Base-by-base conservation (phyloP, 2,888 invertebrate species). In the Meloe dianella region DNA sequence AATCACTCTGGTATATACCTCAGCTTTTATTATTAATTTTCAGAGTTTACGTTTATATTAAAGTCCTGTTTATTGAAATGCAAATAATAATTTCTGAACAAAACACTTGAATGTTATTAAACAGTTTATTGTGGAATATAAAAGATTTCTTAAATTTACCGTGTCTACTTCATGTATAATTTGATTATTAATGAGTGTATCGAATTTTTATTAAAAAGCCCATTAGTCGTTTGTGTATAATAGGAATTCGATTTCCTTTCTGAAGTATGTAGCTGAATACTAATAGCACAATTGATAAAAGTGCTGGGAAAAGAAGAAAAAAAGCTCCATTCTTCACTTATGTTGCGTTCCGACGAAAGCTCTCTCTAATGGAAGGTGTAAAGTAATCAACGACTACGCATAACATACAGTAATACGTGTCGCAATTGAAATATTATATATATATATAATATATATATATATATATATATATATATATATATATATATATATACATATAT, bases 1-100 rank as follows among this genome's bases (percentile, higher is more conserved):
- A 75, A 75, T 75, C 75, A 74, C 74, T 73, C 71, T 71, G 63
- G 68, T 59, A 14, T n/a, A n/a, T 54, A 51, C 67, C 68, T 73
- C 63, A 66, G 70, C 71, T 67, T 72, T 73, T 72, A 35, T 38
- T 68, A 64, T 63, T 64, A 67, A 67, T 63, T 32, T 60, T 41
- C 8, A 57, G 57, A 47, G 57, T 51, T 51, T 57, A 57, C 66
- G 63, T 60, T 66, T 66, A 66, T 66, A 66, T 66, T 66, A 60
- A 63, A 63, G 30, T 51, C 4, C 47, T 66, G 63, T 66, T 66
- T 66, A 63, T 66, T 63, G 59, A 62, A 51, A 17, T 30, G 56
- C 32, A 57, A 63, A 63, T 51, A 17, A 17, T 41, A 24, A 51
- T 24, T 24, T 51, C 12, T 51, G 5, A 22, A 24, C 22, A 14